These are phyloP conservation scores for Sepiola atlantica DNA, from an alignment of 2,888 invertebrate genomes.

Conservation along the genomic window DNA sequence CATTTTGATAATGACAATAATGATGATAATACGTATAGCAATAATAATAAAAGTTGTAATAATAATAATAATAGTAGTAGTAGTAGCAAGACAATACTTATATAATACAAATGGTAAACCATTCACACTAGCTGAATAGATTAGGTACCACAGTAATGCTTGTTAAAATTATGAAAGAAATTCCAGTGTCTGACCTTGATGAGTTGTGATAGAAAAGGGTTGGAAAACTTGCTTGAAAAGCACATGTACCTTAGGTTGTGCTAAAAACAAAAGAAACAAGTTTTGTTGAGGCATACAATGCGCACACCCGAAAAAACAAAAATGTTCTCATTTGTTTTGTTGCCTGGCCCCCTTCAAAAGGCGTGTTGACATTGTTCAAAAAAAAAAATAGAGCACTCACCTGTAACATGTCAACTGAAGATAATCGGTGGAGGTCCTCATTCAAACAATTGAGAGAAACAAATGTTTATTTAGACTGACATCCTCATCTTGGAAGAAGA, in stretches of 20 bases:
- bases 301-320: not conserved
- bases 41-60: not conserved
- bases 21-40: not conserved
- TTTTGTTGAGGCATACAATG: not conserved
- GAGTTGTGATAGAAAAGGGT: slow-evolving; percentile 15
- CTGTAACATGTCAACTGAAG: slow-evolving; percentile 6
- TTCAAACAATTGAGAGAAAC: not conserved
- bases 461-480: not conserved
- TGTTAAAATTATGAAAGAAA: slow-evolving; percentile 2
- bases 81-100: slow-evolving; percentile 32
- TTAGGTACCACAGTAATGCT: slow-evolving; percentile 1
- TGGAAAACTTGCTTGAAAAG: not conserved
- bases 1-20: slow-evolving; percentile 8
- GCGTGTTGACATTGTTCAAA: not conserved
- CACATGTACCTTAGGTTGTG: not conserved
- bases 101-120: slow-evolving; percentile 15
- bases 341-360: not conserved
- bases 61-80: not conserved
- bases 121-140: slow-evolving; percentile 10
- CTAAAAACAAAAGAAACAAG: not conserved
- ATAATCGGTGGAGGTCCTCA: slow-evolving; percentile 19
- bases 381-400: not conserved
- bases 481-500: not conserved
- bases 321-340: not conserved
- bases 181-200: slow-evolving; percentile 32